These are phyloP conservation scores for Tetragonisca angustula DNA, from an alignment of 2,888 invertebrate genomes.

Conservation along the genomic window DNA sequence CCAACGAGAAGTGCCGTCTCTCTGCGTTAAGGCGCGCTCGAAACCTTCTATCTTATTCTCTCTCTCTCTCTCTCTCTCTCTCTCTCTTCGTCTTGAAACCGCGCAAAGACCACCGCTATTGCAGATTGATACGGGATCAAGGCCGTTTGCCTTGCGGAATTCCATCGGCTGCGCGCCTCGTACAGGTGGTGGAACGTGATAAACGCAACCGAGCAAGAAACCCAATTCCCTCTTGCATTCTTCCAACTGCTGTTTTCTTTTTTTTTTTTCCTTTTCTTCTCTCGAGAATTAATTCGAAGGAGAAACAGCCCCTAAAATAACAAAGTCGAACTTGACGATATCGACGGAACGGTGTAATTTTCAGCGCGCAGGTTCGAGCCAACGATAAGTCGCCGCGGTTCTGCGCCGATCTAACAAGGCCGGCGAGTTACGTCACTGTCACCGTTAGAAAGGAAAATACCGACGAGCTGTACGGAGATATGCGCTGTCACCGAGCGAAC, in stretches of 20 bases:
- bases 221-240: neutral
- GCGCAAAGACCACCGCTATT: conserved; percentile 41
- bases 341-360: too few species aligned
- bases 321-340: too few species aligned
- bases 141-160: conserved; percentile 44
- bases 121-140: conserved; percentile 58
- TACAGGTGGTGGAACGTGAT: conserved; percentile 44
- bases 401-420: conserved; percentile 33
- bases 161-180: conserved; percentile 10
- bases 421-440: conserved; percentile 40
- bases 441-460: conserved; percentile 52
- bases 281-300: neutral
- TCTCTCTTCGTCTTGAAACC: conserved; percentile 14
- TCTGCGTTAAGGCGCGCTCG: conserved; percentile 73
- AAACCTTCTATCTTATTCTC: conserved; percentile 50
- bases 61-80: neutral
- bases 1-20: conserved; percentile 74
- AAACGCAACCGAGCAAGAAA: conserved; percentile 2
- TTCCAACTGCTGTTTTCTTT: neutral
- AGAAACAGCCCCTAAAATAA: too few species aligned
- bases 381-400: conserved; percentile 36
- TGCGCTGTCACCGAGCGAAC: neutral
- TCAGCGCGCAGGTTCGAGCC: neutral
- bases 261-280: neutral
- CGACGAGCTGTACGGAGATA: neutral